Conservation (phyloP, 2,113 vertebrate genomes). For the Hyperopisus bebe region DNA sequence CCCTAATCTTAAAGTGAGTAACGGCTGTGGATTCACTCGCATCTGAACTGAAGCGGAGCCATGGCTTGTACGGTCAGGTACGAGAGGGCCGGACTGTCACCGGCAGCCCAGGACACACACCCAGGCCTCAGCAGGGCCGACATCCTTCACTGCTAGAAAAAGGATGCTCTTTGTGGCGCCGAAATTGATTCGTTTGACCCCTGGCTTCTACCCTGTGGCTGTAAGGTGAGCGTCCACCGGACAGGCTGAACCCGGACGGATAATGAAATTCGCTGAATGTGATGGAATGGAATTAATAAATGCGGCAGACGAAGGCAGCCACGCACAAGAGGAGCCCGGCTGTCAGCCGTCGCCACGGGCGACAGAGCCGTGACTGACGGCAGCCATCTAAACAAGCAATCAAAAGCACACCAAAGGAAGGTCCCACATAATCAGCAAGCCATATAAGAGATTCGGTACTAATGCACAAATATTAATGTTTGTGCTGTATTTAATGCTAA, state of each 20-base stretch:
- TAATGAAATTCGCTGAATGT: not conserved
- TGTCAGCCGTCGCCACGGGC: not conserved
- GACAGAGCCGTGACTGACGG: not conserved
- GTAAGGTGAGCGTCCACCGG: not conserved
- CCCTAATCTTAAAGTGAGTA: not conserved
- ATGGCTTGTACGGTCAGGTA: slow-evolving; percentile 24
- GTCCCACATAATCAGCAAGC: not conserved
- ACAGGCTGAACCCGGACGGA: not conserved
- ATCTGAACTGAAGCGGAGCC: slow-evolving; percentile 42
- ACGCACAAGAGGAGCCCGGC: not conserved
- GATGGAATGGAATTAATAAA: not conserved
- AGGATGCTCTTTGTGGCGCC: slow-evolving; percentile 41
- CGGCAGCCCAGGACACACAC: slow-evolving; percentile 39
- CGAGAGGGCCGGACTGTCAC: slow-evolving; percentile 44
- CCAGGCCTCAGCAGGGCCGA: slow-evolving; percentile 52
- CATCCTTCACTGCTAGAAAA: slow-evolving; percentile 49
- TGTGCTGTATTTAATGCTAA: not conserved
- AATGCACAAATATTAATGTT: not conserved
- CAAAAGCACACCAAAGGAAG: not conserved
- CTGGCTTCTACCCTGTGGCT: slow-evolving; percentile 18
- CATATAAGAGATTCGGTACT: not conserved
- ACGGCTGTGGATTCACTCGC: slow-evolving; percentile 27
- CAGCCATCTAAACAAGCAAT: not conserved
- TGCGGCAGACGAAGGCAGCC: not conserved
- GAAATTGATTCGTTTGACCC: slow-evolving; percentile 45